Conservation (phyloP, 2,113 vertebrate genomes). For the Anarhynchus alexandrinus region DNA sequence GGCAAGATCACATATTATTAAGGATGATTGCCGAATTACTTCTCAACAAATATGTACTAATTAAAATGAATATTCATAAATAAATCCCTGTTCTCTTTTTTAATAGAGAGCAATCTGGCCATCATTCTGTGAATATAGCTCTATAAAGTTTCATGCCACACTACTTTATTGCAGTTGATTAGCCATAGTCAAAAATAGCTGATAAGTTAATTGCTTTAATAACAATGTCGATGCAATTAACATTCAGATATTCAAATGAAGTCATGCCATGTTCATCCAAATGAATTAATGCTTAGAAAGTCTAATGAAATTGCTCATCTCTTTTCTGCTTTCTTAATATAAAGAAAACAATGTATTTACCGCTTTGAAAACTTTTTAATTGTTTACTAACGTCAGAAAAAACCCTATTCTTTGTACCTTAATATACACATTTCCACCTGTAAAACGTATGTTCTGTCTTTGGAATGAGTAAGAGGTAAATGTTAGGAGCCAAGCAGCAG, state of each 20-base stretch:
- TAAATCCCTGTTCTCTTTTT: neutral
- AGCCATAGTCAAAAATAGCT: neutral
- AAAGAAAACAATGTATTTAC: neutral
- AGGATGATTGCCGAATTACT: neutral
- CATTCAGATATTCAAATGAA: constrained; percentile 2
- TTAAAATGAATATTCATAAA: constrained; percentile 33
- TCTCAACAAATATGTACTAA: constrained; percentile 32
- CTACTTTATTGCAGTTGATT: neutral
- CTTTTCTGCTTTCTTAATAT: neutral
- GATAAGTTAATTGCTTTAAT: constrained; percentile 16
- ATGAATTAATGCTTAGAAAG: neutral
- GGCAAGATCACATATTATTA: neutral
- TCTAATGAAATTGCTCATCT: neutral
- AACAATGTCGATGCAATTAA: constrained; percentile 14
- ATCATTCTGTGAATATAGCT: neutral
- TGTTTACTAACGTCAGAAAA: neutral
- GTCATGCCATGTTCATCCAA: neutral
- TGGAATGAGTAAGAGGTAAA: neutral
- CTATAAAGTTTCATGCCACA: neutral
- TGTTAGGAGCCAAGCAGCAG: neutral
- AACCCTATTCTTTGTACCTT: rapidly evolving
- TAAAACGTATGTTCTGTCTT: neutral
- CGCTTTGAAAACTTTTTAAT: neutral
- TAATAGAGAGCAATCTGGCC: neutral
- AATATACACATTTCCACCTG: neutral